Base-by-base conservation (phyloP, 2,888 invertebrate species). In the Eristalis tenax region DNA sequence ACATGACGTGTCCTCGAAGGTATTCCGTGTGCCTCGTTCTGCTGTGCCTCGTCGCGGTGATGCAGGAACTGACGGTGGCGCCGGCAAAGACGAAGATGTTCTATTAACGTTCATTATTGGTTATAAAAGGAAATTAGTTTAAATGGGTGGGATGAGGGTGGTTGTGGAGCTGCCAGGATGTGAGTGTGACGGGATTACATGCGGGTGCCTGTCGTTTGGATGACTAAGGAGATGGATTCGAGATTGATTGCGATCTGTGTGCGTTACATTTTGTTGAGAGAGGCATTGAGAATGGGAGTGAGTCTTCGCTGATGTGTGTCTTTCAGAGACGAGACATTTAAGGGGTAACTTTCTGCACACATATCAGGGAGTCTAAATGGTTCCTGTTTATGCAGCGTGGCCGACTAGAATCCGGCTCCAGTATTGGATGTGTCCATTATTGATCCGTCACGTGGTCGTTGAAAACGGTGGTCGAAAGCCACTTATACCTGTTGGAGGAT, bases 81-180 rank as follows among this genome's bases (percentile, higher is more conserved):
- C 28, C 63, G 11, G 13, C 61, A 63, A 57, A 56, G 68, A 81
- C 59, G 63, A 81, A 68, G 74, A 40, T 22, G 69, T 81, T 74
- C 74, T 63, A 74, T 81, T 81, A 74, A 28, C 56, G 57, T 74
- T 73, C 15, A 59, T 61, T 56, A 15, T 26, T 75, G n/a, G 26
- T n/a, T 26, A 43, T 22, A 40, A 59, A 35, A 38, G 59, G 70
- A 57, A 40, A 23, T 59, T 3, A 43, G n/a, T 43, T 61, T 43
- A 32, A 61, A 56, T 32, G 23, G 5, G 11, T 11, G 13, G 4
- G 59, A 23, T 4, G 57, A 1, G 15, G 26, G 26, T 26, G 13
- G 13, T 13, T 28, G 26, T 59, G 59, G 26, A 26, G 26, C 26
- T 26, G 26, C 3, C 26, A 3, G 26, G 26, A 26, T 26, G 26